Base-by-base conservation (phyloP, 1,140 invertebrate species). In the Platorchestia sp. region DNA sequence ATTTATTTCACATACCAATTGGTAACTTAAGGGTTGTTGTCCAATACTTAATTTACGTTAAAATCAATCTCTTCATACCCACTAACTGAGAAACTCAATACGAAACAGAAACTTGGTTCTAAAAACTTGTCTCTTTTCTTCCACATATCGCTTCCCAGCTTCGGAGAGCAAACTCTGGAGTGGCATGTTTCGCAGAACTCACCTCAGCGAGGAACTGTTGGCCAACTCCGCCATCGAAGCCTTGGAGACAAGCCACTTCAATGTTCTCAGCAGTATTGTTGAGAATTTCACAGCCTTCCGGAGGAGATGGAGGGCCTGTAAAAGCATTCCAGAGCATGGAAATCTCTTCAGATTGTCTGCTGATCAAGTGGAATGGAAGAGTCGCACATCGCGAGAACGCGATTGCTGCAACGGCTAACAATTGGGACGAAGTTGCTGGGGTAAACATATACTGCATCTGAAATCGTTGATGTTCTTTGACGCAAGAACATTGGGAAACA, bases 261-360 rank as follows among this genome's bases (percentile, higher is more conserved):
- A 98, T 97, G 0, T 98, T 98, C 96, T 99, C 98, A 95, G 98
- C 98, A 86, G 98, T 99, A 97, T 98, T 98, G 97, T 99, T 99
- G 95, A 98, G 97, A n/a, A 99, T 98, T 0, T 98, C 98, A 97
- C 99, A 99, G 97, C 99, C 99, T 42, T 98, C 98, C 91, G 99
- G 97, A 0, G 98, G 97, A 96, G 98, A 98, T 3, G 99, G 99
- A 59, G 97, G 97, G 96, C 98, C 98, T 97, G 97, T 90, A 89
- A 89, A 45, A 93, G 43, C 91, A 93, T 45, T 47, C 91, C 91
- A 93, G 45, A 93, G 43, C 91, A 93, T 93, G 91, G 91, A 93
- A 44, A 89, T 89, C 87, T 89, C 87, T 41, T 89, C 43, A 41
- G 43, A 44, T 42, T 44, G n/a, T 89, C 41, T 89, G 59, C 27